phyloP scores from a whole-genome alignment of 37 sponge, comb jelly and placozoan species.

The Crambe crambe region DNA sequence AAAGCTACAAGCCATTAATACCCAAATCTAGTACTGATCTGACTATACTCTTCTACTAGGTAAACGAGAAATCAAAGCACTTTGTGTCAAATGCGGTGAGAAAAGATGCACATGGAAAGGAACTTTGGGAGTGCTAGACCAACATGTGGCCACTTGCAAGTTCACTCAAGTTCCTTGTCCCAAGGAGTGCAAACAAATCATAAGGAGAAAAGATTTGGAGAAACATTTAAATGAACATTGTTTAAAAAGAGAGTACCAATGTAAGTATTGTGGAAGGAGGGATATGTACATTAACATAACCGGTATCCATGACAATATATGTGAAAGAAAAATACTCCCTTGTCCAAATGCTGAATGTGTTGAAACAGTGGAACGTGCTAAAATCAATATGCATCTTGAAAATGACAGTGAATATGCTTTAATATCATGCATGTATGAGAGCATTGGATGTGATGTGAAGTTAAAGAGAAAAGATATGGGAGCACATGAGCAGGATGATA shows the following conservation, averaged over 20 bases:
- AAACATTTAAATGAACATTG: constrained; percentile 5
- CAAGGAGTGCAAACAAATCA: constrained; percentile 11
- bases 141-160: constrained; percentile 19
- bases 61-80: constrained; percentile 6
- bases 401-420: background rate
- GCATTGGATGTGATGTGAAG: constrained; percentile 20
- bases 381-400: background rate
- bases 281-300: constrained; percentile 18
- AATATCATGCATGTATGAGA: constrained; percentile 21
- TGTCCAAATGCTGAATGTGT: constrained; percentile 32
- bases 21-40: too few relatives aligned
- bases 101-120: constrained; percentile 27
- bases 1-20: too few relatives aligned
- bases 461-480: background rate
- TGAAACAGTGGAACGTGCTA: background rate
- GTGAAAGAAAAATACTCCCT: constrained; percentile 2
- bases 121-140: constrained; percentile 18
- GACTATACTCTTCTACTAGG: too few relatives aligned
- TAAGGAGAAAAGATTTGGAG: constrained; percentile 2
- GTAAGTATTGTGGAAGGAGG: constrained; percentile 18
- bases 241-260: constrained; percentile 19
- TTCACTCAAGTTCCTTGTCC: constrained; percentile 21
- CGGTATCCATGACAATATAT: constrained; percentile 5
- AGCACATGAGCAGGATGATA: constrained; percentile 15
- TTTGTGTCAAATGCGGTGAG: constrained; percentile 16